Base-by-base conservation (phyloP, 2,797 vertebrate species). In the Anguilla megastoma region DNA sequence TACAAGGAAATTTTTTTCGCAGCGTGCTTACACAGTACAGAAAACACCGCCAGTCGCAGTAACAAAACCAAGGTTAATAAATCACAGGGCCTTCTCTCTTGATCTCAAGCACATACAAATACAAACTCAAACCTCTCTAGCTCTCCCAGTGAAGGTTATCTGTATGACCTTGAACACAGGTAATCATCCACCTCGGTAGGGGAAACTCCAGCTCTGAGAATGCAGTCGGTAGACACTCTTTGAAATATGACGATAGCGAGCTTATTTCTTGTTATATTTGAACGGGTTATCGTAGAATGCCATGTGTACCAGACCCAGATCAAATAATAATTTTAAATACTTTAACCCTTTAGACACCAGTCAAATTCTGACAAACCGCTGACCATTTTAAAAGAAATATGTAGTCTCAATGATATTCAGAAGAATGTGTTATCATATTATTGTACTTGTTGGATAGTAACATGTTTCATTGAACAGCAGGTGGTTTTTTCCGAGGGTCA, bases 101-200 rank as follows among this genome's bases (percentile, higher is more conserved):
- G 50, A 5, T 54, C n/a, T 84, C 45, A 50, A 21, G n/a, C 50
- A n/a, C 48, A 82, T n/a, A 82, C 52, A 89, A 50, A 76, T 18
- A 76, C n/a, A 85, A 24, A 58, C 85, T 50, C 52, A 89, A 36
- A 84, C 12, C 83, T 24, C 12, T 4, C 27, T 60, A 48, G 50
- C 30, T 71, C 30, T 71, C 52, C 16, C 79, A 41, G 58, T 30
- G 84, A 87, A 84, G 85, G 56, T 54, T 86, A 89, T 79, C 89
- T 85, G 87, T 30, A 33, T 79, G 54, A 84, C 66, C 76, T 76
- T 10, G 76, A 66, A 48, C 85, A 12, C 56, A 85, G 79, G 79
- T 82, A 82, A 82, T 82, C 41, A 82, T 50, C 79, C 79, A 82
- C 79, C 41, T 50, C 21, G 8, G 14, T 5, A 5, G 79, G 79